Percentiles rank a stretch among this genome's conserved stretches.
phyloP scores from a whole-genome alignment of 2,797 vertebrate genomes.

The Corythornis leucogaster region DNA sequence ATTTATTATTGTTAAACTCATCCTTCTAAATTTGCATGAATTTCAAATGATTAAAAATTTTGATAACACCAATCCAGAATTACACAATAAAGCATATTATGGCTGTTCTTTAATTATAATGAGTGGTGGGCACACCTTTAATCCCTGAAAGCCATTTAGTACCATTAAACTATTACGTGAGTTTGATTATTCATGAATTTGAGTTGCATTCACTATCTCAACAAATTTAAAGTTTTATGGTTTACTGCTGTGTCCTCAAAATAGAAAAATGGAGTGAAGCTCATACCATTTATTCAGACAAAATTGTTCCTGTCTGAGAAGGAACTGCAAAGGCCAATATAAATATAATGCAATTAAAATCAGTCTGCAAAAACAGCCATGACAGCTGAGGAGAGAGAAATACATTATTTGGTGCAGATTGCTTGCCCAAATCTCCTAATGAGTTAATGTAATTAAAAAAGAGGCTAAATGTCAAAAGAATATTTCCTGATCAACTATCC shows the following conservation, averaged over 20 bases:
- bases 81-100: not conserved
- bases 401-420: not conserved
- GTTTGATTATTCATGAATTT: slow-evolving; percentile 6
- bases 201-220: not conserved
- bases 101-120: not conserved
- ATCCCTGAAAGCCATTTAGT: not conserved
- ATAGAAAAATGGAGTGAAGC: not conserved
- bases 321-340: not conserved
- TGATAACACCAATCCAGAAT: not conserved
- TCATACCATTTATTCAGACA: not conserved
- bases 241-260: not conserved
- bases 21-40: not conserved
- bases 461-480: not conserved
- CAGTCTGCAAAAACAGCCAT: not conserved
- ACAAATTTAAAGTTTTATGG: not conserved
- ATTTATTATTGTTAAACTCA: slow-evolving; percentile 7
- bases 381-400: not conserved
- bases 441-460: slow-evolving; percentile 11
- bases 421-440: not conserved
- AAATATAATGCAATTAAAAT: slow-evolving; percentile 37
- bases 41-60: slow-evolving; percentile 8
- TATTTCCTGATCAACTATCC: not conserved
- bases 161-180: not conserved
- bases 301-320: not conserved
- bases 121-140: not conserved